Conservation (phyloP, 2,888 invertebrate genomes). For the Pogonocherus hispidulus region DNA sequence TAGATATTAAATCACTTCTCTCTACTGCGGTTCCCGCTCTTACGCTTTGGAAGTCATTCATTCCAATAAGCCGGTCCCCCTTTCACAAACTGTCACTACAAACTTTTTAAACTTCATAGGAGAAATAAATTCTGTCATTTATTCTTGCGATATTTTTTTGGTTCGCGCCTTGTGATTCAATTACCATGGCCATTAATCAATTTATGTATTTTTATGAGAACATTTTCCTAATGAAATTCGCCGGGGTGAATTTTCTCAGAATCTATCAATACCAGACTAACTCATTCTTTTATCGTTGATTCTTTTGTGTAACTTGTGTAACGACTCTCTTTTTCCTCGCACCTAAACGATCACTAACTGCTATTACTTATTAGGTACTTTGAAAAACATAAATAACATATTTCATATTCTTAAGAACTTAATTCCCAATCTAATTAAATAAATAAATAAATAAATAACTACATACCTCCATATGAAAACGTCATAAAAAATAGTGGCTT, state of each 20-base stretch:
- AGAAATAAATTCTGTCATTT: constrained; percentile 66
- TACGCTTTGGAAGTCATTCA: constrained; percentile 60
- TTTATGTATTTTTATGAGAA: constrained; percentile 67
- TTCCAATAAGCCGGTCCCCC: constrained; percentile 63
- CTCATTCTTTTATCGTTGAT: constrained; percentile 3
- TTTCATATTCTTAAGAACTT: no score
- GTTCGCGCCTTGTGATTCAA: constrained; percentile 68
- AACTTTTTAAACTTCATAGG: constrained; percentile 64
- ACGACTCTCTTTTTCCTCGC: no score
- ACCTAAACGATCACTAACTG: no score
- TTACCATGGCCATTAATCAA: constrained; percentile 68
- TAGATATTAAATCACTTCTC: constrained; percentile 63
- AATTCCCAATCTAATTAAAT: no score
- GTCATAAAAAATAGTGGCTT: no score
- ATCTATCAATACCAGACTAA: constrained; percentile 33
- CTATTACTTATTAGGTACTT: no score
- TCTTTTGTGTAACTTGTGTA: no score
- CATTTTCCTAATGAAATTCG: constrained; percentile 66
- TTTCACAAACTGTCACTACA: constrained; percentile 65
- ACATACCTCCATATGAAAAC: no score
- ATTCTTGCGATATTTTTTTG: constrained; percentile 64
- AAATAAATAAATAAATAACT: no score
- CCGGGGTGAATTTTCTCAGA: constrained; percentile 43
- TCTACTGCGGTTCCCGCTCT: constrained; percentile 61
- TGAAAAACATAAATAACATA: no score